Evolutionary conservation across 2,113 vertebrate species (phyloP).

Genomic region (Crotalus helleri): DNA sequence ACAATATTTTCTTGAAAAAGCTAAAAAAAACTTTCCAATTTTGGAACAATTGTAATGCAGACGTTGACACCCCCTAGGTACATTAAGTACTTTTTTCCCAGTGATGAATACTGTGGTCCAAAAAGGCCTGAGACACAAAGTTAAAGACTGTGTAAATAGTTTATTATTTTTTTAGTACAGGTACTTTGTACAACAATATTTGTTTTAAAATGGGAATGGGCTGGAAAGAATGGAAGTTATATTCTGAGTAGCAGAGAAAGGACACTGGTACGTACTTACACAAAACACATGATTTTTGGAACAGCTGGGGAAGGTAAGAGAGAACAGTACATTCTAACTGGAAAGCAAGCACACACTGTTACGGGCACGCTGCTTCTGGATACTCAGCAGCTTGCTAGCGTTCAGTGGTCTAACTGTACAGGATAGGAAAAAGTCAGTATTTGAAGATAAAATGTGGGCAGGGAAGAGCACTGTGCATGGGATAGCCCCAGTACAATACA

Average conservation of each 20-base stretch:
- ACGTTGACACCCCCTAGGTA: neutral
- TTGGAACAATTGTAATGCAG: neutral
- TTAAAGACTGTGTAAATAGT: slow-evolving; percentile 46
- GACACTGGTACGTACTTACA: slow-evolving; percentile 20
- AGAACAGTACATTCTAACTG: neutral
- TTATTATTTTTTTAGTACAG: slow-evolving; percentile 39
- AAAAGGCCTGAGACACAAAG: neutral
- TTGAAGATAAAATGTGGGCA: neutral
- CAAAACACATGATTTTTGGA: slow-evolving; percentile 10
- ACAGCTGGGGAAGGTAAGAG: neutral
- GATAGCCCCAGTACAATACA: too few relatives aligned
- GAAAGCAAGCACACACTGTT: slow-evolving; percentile 3
- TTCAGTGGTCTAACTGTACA: neutral
- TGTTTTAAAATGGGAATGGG: slow-evolving; percentile 8
- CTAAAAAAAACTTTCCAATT: neutral
- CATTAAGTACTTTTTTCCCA: neutral
- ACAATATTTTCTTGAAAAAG: neutral
- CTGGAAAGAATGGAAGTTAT: slow-evolving; percentile 7
- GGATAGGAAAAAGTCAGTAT: neutral
- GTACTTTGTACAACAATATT: slow-evolving; percentile 29
- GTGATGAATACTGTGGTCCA: neutral
- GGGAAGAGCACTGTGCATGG: neutral
- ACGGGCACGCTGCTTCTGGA: neutral
- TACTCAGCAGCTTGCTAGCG: neutral
- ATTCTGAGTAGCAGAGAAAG: slow-evolving; percentile 18